Conservation (phyloP, 2,797 vertebrate species). For the Phrynocephalus vlangalii region DNA sequence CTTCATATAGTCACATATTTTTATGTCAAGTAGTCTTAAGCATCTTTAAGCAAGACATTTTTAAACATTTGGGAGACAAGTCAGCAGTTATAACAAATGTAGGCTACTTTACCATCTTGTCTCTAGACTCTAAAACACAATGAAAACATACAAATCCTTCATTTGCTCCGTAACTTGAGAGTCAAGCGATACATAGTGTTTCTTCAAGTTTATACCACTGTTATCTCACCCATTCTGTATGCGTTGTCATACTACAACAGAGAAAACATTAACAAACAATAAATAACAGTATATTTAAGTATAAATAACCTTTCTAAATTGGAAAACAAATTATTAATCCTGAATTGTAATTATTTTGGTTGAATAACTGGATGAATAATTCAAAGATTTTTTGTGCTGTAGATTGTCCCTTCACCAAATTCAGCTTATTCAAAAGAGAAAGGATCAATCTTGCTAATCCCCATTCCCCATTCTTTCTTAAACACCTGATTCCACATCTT, state of each 20-base stretch:
- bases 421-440: neutral
- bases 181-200: constrained; percentile 67
- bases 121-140: constrained; percentile 58
- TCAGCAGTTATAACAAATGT: constrained; percentile 73
- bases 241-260: constrained; percentile 76
- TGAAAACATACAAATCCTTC: constrained; percentile 55
- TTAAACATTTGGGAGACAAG: constrained; percentile 71
- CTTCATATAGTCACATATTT: constrained; percentile 8
- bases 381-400: neutral
- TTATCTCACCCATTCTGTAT: constrained; percentile 78
- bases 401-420: neutral
- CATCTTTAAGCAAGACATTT: constrained; percentile 55
- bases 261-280: constrained; percentile 69
- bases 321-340: constrained; percentile 25
- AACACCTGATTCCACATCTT: too few species aligned
- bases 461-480: too few species aligned
- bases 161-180: constrained; percentile 73
- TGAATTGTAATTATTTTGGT: neutral
- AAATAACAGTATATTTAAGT: constrained; percentile 37
- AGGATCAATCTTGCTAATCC: neutral
- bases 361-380: neutral
- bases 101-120: constrained; percentile 68
- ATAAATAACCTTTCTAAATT: constrained; percentile 27
- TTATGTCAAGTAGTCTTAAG: constrained; percentile 17
- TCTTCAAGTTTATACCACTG: constrained; percentile 80